Percentiles rank a stretch among this genome's conserved stretches.
phyloP scores from a whole-genome alignment of 2,113 vertebrate genomes.

The Pseudois nayaur region DNA sequence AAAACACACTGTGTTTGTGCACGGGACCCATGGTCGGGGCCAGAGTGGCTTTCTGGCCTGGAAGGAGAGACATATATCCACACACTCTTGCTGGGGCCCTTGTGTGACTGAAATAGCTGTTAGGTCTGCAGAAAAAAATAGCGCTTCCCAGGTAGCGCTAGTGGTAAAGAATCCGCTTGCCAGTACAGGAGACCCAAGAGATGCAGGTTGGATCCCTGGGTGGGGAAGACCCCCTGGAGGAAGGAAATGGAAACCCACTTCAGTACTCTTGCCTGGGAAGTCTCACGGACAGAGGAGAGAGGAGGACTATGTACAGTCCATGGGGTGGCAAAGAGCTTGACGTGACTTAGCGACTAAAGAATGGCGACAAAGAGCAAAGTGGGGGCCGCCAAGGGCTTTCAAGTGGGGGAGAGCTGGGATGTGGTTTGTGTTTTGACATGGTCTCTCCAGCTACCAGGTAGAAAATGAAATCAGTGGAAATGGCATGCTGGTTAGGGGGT shows the following conservation, averaged over 20 bases:
- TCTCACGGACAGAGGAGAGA: background rate
- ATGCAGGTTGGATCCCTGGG: background rate
- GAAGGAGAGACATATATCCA: background rate
- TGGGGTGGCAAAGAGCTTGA: background rate
- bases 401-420: too few relatives aligned
- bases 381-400: background rate
- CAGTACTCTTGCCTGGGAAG: background rate
- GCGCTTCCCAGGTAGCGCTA: background rate
- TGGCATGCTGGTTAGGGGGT: background rate
- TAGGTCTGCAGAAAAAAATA: background rate
- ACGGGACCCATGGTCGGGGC: accelerated
- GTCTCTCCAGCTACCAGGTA: background rate
- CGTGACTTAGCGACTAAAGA: background rate
- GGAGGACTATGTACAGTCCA: accelerated
- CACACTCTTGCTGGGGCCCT: background rate
- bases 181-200: background rate
- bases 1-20: background rate
- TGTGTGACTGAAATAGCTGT: background rate
- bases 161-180: background rate
- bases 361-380: accelerated
- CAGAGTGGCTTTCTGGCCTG: background rate
- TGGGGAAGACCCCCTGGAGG: background rate
- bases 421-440: background rate
- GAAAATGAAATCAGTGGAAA: background rate
- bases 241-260: background rate